Conservation (phyloP, 2,888 invertebrate genomes). For the Pyrocoelia pectoralis region DNA sequence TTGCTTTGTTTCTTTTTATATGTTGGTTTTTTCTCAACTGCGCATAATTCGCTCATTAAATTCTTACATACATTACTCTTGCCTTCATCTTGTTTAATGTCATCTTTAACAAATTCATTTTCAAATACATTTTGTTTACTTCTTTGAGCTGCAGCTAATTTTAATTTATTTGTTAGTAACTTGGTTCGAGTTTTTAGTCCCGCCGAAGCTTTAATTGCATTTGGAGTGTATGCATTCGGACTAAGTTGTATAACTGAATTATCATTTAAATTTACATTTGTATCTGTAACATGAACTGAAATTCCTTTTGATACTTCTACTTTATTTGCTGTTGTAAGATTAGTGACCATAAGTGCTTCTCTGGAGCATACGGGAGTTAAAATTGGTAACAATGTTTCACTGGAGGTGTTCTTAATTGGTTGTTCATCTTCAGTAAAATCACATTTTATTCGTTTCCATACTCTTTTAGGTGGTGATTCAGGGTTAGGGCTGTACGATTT, state of each 20-base stretch:
- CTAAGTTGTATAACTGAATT: constrained; percentile 14
- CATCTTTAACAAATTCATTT: neutral
- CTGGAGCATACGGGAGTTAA: neutral
- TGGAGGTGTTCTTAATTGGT: no score
- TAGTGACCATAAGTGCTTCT: neutral
- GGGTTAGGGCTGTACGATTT: constrained; percentile 18
- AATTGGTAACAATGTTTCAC: no score
- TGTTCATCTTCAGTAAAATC: constrained; percentile 26
- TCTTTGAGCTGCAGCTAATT: constrained; percentile 13
- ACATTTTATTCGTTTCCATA: constrained; percentile 29
- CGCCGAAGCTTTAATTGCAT: constrained; percentile 18
- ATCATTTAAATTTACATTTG: no score
- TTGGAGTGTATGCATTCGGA: constrained; percentile 35
- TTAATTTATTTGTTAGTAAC: constrained; percentile 34
- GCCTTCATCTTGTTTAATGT: neutral
- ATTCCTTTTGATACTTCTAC: constrained; percentile 7
- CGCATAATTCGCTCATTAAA: constrained; percentile 31
- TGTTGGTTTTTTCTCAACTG: constrained; percentile 12
- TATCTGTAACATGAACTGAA: neutral
- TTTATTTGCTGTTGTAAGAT: constrained; percentile 1
- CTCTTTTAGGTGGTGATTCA: constrained; percentile 25
- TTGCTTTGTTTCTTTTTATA: constrained; percentile 10
- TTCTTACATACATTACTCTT: constrained; percentile 26
- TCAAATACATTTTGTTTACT: neutral
- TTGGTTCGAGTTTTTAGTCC: constrained; percentile 23